Conservation (phyloP, 2,888 invertebrate species). For the Trachelus tabidus region DNA sequence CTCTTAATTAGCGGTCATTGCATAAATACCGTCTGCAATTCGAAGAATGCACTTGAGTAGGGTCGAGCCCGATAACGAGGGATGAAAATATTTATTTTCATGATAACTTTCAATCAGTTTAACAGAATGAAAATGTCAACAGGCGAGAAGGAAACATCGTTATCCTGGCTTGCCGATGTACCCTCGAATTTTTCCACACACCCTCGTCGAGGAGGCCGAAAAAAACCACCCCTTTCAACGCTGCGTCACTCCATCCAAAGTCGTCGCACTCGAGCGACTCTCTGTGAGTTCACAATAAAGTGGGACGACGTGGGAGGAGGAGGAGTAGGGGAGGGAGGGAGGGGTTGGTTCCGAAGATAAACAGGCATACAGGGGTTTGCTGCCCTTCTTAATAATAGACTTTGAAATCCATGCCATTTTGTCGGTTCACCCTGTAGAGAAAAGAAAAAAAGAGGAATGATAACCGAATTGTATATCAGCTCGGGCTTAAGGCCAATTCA, state of each 20-base stretch:
- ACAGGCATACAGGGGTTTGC: neutral
- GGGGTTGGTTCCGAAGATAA: neutral
- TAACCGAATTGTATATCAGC: neutral
- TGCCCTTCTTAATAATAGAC: slow-evolving; percentile 53
- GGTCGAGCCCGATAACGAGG: neutral
- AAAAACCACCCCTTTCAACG: slow-evolving; percentile 19
- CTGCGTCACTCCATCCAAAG: slow-evolving; percentile 7
- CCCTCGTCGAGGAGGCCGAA: neutral
- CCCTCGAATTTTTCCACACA: neutral
- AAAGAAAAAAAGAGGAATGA: neutral
- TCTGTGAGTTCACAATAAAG: neutral
- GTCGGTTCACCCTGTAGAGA: slow-evolving; percentile 36
- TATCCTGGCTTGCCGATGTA: neutral
- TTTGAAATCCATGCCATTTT: slow-evolving; percentile 53
- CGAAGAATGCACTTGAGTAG: neutral
- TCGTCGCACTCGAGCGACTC: neutral
- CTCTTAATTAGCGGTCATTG: neutral
- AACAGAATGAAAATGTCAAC: neutral
- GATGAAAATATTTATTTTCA: neutral
- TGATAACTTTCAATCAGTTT: neutral
- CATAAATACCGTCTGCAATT: neutral
- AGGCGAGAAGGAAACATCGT: neutral
- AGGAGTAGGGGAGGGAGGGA: no score
- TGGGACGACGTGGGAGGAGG: neutral
- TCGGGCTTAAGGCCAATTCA: neutral